Base-by-base conservation (phyloP, 2,113 vertebrate species). In the Clarias batrachus region DNA sequence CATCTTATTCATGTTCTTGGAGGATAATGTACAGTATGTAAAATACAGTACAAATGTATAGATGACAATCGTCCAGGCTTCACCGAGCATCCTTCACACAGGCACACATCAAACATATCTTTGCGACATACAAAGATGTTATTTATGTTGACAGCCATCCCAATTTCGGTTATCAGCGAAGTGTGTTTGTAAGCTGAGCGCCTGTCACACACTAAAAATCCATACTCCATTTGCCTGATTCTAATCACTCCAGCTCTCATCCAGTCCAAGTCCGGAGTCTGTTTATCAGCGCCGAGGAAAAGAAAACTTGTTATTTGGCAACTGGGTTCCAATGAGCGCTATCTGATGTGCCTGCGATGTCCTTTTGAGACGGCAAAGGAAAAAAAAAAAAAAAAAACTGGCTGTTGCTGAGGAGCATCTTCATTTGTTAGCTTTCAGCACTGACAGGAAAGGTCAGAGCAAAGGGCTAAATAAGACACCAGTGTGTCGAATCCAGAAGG, bases 321-420 rank as follows among this genome's bases (percentile, higher is more conserved):
- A 73, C 60, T 54, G 27, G 54, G 82, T 91, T 79, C 60, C 88
- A 66, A 83, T 91, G 90, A 88, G 88, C 84, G 85, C 87, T 89
- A 87, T 91, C 86, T 91, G 90, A 93, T 92, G 87, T 84, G 82
- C 90, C 87, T 83, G 84, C 91, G 88, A 92, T 93, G 93, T 93
- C 91, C 90, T 93, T 93, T 93, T 90, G 88, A 90, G 87, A 30
- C 56, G 91, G 86, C 89, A 92, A 66, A 59, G 3, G 54, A 19
- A 48, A 63, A 33, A 33, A 33, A 33, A 33, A 33, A 33, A 25
- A 56, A 78, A 52, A 92, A 89, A 83, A 88, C 85, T 93, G 93
- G 94, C 94, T 93, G 94, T 94, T 95, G 92, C 90, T 88, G 63
- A 86, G 92, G 70, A 90, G 90, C 91, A 91, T 94, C 93, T 94